Evolutionary conservation across 2,797 vertebrate species (phyloP).

Genomic region (Aldrovandia affinis): DNA sequence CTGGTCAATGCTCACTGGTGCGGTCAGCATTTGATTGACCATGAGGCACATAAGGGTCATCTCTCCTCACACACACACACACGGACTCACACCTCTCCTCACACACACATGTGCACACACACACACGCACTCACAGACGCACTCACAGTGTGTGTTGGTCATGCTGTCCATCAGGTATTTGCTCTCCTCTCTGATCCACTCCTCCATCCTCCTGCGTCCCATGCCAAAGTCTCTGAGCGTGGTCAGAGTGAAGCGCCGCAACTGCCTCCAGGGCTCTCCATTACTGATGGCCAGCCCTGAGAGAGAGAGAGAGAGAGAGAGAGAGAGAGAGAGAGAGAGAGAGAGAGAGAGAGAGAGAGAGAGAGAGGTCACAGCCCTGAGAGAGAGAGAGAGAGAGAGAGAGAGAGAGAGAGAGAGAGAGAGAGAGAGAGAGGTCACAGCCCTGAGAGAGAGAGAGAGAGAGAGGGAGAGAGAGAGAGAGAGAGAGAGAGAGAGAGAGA

Average conservation of each 20-base stretch:
- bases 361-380: too few species aligned
- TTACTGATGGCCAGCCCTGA: constrained; percentile 67
- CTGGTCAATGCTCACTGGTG: too few species aligned
- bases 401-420: background rate
- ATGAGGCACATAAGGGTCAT: too few species aligned
- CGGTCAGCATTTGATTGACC: too few species aligned
- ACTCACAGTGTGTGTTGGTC: constrained; percentile 38
- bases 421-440: too few species aligned
- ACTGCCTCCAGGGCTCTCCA: constrained; percentile 65
- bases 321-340: too few species aligned
- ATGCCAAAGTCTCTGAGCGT: constrained; percentile 73
- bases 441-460: too few species aligned
- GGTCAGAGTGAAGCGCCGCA: constrained; percentile 65
- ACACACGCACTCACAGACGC: background rate
- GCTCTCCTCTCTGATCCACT: constrained; percentile 72
- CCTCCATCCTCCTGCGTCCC: constrained; percentile 72
- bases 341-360: background rate
- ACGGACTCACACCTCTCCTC: background rate
- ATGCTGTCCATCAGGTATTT: constrained; percentile 51
- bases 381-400: too few species aligned
- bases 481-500: too few species aligned
- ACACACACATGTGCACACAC: background rate
- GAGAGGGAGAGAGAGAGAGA: too few species aligned
- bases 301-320: background rate
- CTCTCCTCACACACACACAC: background rate